Evolutionary conservation across 2,888 invertebrate genomes (phyloP), one percentile per base, ranked within the genome.

Genomic region (Drosophila birchii): DNA sequence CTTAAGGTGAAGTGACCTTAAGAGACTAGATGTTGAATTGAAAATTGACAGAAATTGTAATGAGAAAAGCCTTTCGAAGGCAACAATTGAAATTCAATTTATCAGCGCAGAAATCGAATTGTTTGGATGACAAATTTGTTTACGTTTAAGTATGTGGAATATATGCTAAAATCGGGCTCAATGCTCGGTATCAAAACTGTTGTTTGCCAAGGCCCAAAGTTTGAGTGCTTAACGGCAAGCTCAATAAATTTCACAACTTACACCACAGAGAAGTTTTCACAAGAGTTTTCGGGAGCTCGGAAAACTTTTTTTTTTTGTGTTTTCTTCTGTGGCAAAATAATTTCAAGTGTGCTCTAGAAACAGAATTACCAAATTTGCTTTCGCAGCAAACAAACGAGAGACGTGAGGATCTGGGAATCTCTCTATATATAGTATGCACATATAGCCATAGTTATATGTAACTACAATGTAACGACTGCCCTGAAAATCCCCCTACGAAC

Each of bases 161-260:
- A 43, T 38, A 38, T 67, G 18, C 32, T 12, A 34, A 45, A 29
- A 18, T 68, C 45, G n/a, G 34, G 23, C 39, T 38, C 38, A 39
- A 54, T 66, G 18, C 66, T 45, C 53, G 34, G 26, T 54, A 54
- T 67, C 39, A 41, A 63, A 56, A 67, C 26, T 68, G 56, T 68
- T 68, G 56, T 68, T 49, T 68, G 47, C 41, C 29, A 20, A 29
- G 23, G 36, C 34, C 47, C 36, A 57, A 69, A 69, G 57, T 67
- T 68, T 41, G 34, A 55, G 67, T 54, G 45, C 64, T 64, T 64
- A 64, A 49, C 64, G 64, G 45, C 26, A 67, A 51, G 75, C 54
- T 79, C 82, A 78, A 80, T 82, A 78, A 78, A 78, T 71, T 62
- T 57, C 26, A 23, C 51, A 29, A 29, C 44, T 41, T 51, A 62